A percentile compares a stretch with the other conserved stretches of the same genome.
Evolutionary conservation across 2,888 invertebrate genomes (phyloP).

Genomic region (Tortricodes alternella): DNA sequence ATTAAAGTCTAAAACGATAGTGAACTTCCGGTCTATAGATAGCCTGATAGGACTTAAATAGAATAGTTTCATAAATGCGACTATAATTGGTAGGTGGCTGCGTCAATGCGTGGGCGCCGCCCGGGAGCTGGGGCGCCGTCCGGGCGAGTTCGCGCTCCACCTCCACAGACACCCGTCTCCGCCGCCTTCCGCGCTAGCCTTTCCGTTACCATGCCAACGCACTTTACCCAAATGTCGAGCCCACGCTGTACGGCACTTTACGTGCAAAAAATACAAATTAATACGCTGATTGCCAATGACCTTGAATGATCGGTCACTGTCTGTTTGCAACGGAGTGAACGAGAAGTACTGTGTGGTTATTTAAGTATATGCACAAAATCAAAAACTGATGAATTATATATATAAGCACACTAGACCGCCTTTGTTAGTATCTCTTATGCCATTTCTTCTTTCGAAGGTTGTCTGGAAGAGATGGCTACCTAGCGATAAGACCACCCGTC

Average conservation of each 20-base stretch:
- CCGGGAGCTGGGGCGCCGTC: conserved; percentile 32
- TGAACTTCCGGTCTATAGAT: conserved; percentile 7
- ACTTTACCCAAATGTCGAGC: background rate
- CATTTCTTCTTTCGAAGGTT: too few species aligned
- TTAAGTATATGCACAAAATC: too few species aligned
- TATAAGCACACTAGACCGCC: too few species aligned
- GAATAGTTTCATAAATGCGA: conserved; percentile 19
- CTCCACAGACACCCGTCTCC: conserved; percentile 24
- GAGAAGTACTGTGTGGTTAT: too few species aligned
- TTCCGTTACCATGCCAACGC: background rate
- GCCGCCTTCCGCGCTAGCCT: conserved; percentile 13
- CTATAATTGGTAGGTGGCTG: conserved; percentile 24
- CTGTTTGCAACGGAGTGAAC: too few species aligned
- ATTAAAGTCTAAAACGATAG: background rate
- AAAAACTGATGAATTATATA: conserved; percentile 2
- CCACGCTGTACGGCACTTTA: background rate
- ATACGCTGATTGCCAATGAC: background rate
- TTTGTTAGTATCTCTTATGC: too few species aligned
- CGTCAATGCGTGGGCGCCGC: conserved; percentile 53
- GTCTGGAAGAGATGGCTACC: too few species aligned
- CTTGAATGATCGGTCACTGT: too few species aligned
- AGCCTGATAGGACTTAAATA: conserved; percentile 5
- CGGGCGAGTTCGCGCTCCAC: conserved; percentile 5
- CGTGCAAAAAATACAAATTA: conserved; percentile 17
- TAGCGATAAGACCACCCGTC: too few species aligned